Base-by-base conservation (phyloP, 2,888 invertebrate genomes). In the Synanthedon andrenaeformis region DNA sequence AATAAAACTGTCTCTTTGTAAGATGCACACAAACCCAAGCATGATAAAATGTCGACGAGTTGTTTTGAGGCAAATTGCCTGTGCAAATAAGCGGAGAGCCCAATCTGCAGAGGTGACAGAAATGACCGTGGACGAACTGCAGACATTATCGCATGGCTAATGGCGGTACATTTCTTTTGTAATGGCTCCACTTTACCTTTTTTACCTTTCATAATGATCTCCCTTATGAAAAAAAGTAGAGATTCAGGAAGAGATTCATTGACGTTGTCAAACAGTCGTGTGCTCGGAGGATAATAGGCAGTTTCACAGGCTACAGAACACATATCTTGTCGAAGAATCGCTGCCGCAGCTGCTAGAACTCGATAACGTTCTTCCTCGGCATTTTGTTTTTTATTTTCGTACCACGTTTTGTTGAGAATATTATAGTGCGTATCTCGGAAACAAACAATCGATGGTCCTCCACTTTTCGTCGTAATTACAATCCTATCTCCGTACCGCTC, bases 111-210 rank as follows among this genome's bases (percentile, higher is more conserved):
- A 17, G 17, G 17, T 17, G 17, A 17, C 17, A 17, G 17, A 17
- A 17, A 17, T 17, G 17, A 17, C 17, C 17, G 17, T 17, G 17
- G 17, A 17, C 17, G 17, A 17, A 17, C 17, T 17, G 17, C 17
- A 67, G 64, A 53, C 64, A 73, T 71, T 53, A 76, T 73, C 55
- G 60, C 56, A 56, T 75, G 75, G 50, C 63, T 62, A 53, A 75
- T 69, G 49, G 68, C 55, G 55, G 69, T 72, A 55, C 70, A 72
- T 67, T 71, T 69, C 54, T 62, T 67, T 66, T 67, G 66, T 60
- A 67, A 63, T 65, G 70, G 56, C 55, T 61, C 59, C 53, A 59
- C 35, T 59, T 61, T 13, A 56, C 57, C 58, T 61, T 62, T 61
- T 55, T 61, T 66, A 52, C 74, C 13, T 48, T 48, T 48, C 6